Evolutionary conservation across 1,140 invertebrate species (phyloP), one percentile per base, ranked within the genome.

Genomic region (Eriosoma lanigerum): DNA sequence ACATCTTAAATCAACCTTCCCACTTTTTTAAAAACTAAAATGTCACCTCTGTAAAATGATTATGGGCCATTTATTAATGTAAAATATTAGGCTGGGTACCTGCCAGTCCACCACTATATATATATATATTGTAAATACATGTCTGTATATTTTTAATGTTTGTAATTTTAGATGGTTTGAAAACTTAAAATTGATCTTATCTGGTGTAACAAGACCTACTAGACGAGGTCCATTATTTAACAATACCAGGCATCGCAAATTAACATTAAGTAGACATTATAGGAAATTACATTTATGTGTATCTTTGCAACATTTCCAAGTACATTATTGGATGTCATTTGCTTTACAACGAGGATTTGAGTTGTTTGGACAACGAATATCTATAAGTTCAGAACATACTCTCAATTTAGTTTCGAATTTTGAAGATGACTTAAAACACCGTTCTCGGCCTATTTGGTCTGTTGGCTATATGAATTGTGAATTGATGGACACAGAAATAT

Each of bases 291-390:
- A 95, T 83, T 86, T 98, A 0, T 92, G 93, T 1, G 88, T 98
- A 48, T 93, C 92, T 1, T 88, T 98, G 54, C 96, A 97, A 84
- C 91, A 93, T 82, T 94, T 98, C 83, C 93, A 96, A 86, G 93
- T 98, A 15, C 94, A 93, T 84, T 99, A 99, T 87, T 99, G 97
- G 97, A 97, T 98, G 91, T 99, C 97, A 0, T 98, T 96, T 84
- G 94, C 96, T 0, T 94, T 96, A 89, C 95, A 98, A 84, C 90
- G 95, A 82, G 98, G 98, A 1, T 93, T 97, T 81, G 94, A 98
- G 85, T 88, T 98, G 50, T 90, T 92, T n/a, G 95, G 95, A 1
- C 94, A 93, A 19, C 89, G 93, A 24, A 89, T 97, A 10, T 92
- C 92, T 0, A 93, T 93, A 70, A 93, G 93, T 83, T 96, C 95